Conservation (phyloP, 2,888 invertebrate genomes). For the Dryadula phaetusa region DNA sequence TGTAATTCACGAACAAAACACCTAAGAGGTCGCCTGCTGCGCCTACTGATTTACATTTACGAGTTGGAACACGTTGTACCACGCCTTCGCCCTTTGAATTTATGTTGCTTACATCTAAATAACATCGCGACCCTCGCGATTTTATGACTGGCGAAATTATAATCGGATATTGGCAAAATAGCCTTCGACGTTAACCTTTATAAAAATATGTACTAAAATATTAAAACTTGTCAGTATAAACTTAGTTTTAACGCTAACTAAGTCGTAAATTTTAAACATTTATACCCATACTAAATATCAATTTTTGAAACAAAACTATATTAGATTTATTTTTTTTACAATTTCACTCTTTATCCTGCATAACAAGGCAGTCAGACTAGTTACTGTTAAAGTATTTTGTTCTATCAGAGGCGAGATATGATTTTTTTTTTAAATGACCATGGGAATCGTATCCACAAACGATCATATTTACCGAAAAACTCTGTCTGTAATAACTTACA, state of each 20-base stretch:
- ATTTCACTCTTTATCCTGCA: no score
- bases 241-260: no score
- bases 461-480: no score
- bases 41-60: constrained; percentile 76
- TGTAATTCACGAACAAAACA: constrained; percentile 73
- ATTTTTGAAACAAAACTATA: not conserved
- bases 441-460: no score
- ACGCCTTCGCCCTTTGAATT: constrained; percentile 79
- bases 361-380: no score
- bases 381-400: no score
- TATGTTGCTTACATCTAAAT: constrained; percentile 69
- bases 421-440: no score
- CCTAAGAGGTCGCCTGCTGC: constrained; percentile 79
- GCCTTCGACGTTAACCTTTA: constrained; percentile 1
- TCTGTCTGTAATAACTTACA: no score
- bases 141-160: constrained; percentile 43
- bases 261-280: not conserved
- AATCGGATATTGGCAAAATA: constrained; percentile 30
- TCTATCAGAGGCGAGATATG: no score
- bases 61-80: constrained; percentile 63
- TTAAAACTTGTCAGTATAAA: not conserved
- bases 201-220: not conserved
- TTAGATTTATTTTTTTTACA: no score
- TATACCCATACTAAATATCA: not conserved
- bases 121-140: constrained; percentile 55